Conservation (phyloP, 1,140 invertebrate species). For the Nautilus pompilius region DNA sequence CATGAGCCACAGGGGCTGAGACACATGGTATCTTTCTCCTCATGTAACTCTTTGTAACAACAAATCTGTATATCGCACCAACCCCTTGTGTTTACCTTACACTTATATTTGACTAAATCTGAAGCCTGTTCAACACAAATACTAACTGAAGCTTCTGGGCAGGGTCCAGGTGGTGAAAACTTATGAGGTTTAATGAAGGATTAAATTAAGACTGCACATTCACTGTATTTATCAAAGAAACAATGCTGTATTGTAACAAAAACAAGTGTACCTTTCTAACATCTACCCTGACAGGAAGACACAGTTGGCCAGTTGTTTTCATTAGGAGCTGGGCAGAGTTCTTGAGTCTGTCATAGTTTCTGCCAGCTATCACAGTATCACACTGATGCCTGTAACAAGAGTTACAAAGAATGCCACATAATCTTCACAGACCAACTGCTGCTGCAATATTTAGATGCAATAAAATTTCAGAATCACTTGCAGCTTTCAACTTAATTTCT, state of each 20-base stretch:
- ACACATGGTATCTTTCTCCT: no score
- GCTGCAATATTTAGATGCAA: no score
- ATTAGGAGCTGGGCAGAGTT: conserved; percentile 28
- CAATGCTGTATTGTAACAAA: no score
- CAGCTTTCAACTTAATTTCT: no score
- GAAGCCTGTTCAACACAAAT: background rate
- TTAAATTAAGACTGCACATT: background rate
- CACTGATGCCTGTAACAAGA: conserved; percentile 39
- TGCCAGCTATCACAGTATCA: conserved; percentile 39
- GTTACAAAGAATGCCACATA: no score
- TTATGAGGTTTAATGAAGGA: background rate
- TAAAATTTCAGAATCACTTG: no score
- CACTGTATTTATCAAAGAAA: background rate
- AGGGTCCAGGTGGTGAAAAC: background rate
- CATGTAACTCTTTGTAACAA: no score
- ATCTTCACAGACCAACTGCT: no score
- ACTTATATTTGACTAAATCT: conserved; percentile 1
- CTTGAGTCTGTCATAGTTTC: conserved; percentile 34
- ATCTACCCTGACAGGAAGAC: conserved; percentile 45
- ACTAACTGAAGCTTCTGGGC: background rate
- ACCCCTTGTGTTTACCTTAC: background rate
- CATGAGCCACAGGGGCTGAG: no score
- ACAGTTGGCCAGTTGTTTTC: conserved; percentile 34
- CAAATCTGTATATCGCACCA: no score
- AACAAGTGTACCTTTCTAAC: conserved; percentile 50